Conservation (phyloP, 2,797 vertebrate species). For the Dryobates pubescens region DNA sequence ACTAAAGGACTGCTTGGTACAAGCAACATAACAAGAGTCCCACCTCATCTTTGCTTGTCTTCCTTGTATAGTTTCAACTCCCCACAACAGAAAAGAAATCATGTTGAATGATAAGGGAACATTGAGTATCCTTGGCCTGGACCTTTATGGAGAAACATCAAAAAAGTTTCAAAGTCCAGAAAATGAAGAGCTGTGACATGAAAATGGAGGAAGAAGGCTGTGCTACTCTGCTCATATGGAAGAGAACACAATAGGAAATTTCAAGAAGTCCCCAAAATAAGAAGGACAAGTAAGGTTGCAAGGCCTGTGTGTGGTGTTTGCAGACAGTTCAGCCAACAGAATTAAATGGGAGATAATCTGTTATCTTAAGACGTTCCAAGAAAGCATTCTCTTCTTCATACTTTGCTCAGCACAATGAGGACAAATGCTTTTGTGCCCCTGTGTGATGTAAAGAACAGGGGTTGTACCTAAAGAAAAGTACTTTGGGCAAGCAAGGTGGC, state of each 20-base stretch:
- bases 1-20: neutral
- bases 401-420: neutral
- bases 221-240: neutral
- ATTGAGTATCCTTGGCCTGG: neutral
- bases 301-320: neutral
- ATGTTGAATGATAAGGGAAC: neutral
- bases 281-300: neutral
- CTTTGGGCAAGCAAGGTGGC: neutral
- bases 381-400: neutral
- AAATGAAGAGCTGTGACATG: neutral
- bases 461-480: neutral
- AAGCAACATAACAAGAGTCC: neutral
- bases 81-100: neutral
- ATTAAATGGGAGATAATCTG: neutral
- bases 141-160: neutral
- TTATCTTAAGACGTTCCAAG: neutral
- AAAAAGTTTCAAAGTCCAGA: neutral
- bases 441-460: neutral
- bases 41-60: neutral
- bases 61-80: neutral
- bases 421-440: neutral
- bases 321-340: neutral
- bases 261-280: neutral
- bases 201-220: neutral
- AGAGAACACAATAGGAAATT: neutral